These are phyloP conservation scores for Cosmia pyralina DNA, from an alignment of 2,888 invertebrate genomes.

Conservation along the genomic window DNA sequence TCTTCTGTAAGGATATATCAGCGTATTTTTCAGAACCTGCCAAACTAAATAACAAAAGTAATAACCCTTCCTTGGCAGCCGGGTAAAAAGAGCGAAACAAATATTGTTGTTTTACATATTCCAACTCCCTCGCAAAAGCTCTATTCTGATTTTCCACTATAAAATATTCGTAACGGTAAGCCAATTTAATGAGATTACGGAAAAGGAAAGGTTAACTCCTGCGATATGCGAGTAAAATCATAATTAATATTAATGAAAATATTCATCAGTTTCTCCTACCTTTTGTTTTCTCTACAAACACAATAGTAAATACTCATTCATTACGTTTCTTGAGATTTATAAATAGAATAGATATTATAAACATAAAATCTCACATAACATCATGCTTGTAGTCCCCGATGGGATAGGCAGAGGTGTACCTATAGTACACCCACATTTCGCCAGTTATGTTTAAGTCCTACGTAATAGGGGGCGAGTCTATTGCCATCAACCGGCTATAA, in stretches of 20 bases:
- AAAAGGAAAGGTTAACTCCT: neutral
- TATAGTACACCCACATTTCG: too few species aligned
- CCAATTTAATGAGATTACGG: conserved; percentile 29
- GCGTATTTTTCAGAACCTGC: neutral
- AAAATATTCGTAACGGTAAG: conserved; percentile 38
- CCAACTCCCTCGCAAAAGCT: neutral
- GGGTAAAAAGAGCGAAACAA: neutral
- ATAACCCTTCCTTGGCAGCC: too few species aligned
- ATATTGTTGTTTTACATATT: neutral
- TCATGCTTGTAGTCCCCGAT: too few species aligned
- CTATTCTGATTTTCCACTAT: conserved; percentile 14
- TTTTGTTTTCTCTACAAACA: conserved; percentile 19
- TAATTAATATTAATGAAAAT: conserved; percentile 48
- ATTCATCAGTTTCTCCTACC: conserved; percentile 7
- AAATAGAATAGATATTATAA: neutral
- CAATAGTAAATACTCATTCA: conserved; percentile 10
- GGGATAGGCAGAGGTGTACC: too few species aligned
- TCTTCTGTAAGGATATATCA: too few species aligned
- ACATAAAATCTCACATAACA: too few species aligned
- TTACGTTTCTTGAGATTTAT: neutral
- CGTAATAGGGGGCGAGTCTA: too few species aligned
- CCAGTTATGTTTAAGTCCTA: too few species aligned
- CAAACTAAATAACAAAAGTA: neutral
- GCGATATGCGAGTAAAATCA: conserved; percentile 17
- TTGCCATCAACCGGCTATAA: too few species aligned